Evolutionary conservation across 2,113 vertebrate species (phyloP), one percentile per base, ranked within the genome.

Genomic region (Ardeotis arabs): DNA sequence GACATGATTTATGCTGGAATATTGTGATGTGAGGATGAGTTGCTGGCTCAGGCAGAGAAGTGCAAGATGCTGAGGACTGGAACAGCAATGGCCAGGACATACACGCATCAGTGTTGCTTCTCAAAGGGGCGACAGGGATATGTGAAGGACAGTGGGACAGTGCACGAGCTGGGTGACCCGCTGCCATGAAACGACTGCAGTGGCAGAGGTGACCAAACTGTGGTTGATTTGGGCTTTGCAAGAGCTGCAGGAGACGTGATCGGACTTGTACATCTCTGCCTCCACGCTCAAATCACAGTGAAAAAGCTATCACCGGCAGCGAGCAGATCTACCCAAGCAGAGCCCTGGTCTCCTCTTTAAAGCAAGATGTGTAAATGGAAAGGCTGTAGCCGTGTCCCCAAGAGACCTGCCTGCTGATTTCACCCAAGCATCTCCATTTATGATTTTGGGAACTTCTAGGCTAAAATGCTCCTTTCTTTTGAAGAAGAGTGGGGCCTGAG

Each of bases 101-200:
- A 3, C 1, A 1, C 29, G 31, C 3, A 6, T 64, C 23, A 17
- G 16, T 8, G 10, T 5, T 8, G 10, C 52, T 35, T 6, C 12
- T 44, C 17, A 10, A 20, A 15, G n/a, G 16, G 59, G 15, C 3
- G 4, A 15, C 1, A 8, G 27, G 28, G 35, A 33, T 49, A 22
- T 2, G 4, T 3, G 47, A 9, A 41, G 19, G 25, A 9, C 0
- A 3, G 41, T 23, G 62, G 49, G 67, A 50, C 63, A 66, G 2
- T 29, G 21, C 18, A 0, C 19, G 16, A 31, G 6, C 12, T 7
- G 31, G 24, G 15, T 24, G 55, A 69, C 29, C 39, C 3, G 9
- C 10, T 55, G 53, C 81, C 19, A 4, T 5, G 29, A 10, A 22
- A 21, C 3, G 6, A 8, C 39, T 27, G 50, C 35, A 33, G 2